phyloP scores from a whole-genome alignment of 2,888 invertebrate species.

The Isoperla grammatica region DNA sequence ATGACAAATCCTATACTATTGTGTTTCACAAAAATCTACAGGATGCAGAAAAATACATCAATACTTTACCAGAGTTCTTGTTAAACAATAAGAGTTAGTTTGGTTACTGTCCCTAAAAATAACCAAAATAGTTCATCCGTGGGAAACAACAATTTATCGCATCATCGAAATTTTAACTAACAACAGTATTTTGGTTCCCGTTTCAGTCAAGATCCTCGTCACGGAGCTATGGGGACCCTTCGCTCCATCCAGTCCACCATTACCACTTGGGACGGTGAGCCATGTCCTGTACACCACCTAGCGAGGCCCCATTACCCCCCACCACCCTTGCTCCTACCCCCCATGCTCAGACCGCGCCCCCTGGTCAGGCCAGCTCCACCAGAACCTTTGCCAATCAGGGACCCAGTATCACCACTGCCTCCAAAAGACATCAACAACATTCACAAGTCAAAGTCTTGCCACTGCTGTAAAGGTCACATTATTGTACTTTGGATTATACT shows the following conservation, averaged over 20 bases:
- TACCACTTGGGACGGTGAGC: slow-evolving; percentile 32
- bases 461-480: slow-evolving; percentile 36
- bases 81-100: too few relatives aligned
- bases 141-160: too few relatives aligned
- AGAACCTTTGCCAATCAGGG: slow-evolving; percentile 31
- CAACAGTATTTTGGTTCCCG: too few relatives aligned
- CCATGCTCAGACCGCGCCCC: slow-evolving; percentile 31
- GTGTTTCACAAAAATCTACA: too few relatives aligned
- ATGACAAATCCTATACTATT: too few relatives aligned
- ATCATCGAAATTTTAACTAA: too few relatives aligned
- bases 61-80: too few relatives aligned
- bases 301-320: slow-evolving; percentile 21
- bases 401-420: slow-evolving; percentile 27
- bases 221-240: slow-evolving; percentile 25
- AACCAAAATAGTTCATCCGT: too few relatives aligned
- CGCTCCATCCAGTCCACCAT: slow-evolving; percentile 29
- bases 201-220: too few relatives aligned
- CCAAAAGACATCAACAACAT: slow-evolving; percentile 2
- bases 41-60: too few relatives aligned
- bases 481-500: slow-evolving; percentile 37
- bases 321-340: slow-evolving; percentile 28
- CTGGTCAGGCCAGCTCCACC: slow-evolving; percentile 29
- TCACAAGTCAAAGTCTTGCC: slow-evolving; percentile 6
- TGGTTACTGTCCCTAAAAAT: too few relatives aligned
- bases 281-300: slow-evolving; percentile 31